A percentile compares a stretch with the other conserved stretches of the same genome.
These are phyloP conservation scores for Pristionchus fissidentatus DNA, from an alignment of 2,888 invertebrate species.

Conservation along the genomic window DNA sequence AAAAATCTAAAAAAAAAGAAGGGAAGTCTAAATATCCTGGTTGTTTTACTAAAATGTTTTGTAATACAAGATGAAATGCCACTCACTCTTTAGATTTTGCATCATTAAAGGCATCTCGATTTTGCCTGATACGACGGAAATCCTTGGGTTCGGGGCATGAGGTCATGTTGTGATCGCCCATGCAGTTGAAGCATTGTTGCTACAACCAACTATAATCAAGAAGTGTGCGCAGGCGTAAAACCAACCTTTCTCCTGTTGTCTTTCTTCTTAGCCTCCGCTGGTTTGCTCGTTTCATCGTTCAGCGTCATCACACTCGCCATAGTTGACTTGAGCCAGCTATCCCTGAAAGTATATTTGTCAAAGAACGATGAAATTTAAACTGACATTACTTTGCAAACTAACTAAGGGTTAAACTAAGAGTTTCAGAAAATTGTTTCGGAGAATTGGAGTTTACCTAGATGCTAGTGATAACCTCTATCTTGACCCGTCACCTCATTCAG, in stretches of 20 bases:
- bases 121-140: neutral
- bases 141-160: conserved; percentile 45
- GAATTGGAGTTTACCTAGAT: no score
- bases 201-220: neutral
- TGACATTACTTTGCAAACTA: no score
- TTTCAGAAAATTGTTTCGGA: no score
- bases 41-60: neutral
- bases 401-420: no score
- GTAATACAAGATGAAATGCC: neutral
- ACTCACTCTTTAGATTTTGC: neutral
- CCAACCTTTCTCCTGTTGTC: conserved; percentile 35
- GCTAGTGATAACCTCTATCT: no score
- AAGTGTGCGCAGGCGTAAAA: neutral
- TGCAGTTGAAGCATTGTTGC: conserved; percentile 39
- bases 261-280: neutral
- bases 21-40: neutral
- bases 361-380: neutral
- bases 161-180: conserved; percentile 21
- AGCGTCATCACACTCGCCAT: neutral
- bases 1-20: neutral
- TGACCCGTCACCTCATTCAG: neutral
- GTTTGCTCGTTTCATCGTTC: neutral
- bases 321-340: neutral
- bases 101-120: conserved; percentile 26
- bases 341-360: neutral